Base-by-base conservation (phyloP, 2,888 invertebrate genomes). In the Zaprionus obscuricornis region DNA sequence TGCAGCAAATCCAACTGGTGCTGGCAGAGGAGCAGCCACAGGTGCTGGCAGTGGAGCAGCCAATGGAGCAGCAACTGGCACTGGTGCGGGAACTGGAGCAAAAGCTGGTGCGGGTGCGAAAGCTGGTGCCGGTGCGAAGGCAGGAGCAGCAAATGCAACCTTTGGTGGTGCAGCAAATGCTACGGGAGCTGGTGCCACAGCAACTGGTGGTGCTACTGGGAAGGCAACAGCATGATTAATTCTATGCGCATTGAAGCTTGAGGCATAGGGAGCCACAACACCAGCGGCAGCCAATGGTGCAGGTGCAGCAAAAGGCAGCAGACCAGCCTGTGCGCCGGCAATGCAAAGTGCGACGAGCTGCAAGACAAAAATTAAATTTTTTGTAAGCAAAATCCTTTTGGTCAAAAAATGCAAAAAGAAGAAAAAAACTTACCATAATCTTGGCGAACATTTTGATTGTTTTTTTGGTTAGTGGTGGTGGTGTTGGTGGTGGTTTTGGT, bases 181-280 rank as follows among this genome's bases (percentile, higher is more conserved):
- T 3, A 77, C 18, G 2, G 78, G 65, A 2, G 73, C 57, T 1
- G 73, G 45, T n/a, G n/a, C n/a, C 0, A 54, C 64, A 5, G 72
- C 65, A 7, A 65, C 65, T 5, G 74, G 59, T 75, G 90, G 67
- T 2, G 88, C 86, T 2, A 89, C 86, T 0, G 95, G 95, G 6
- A 94, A 91, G 16, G 95, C 94, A 2, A 95, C 92, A 0, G 95
- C 95, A 77, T 95, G 95, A 90, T 95, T 94, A 51, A 95, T 92
- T 13, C 93, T 91, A 77, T 95, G 95, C 0, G 95, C 94, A 58
- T 94, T 94, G 90, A 94, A 95, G 8, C 94, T 94, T 74, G 92
- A 93, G 46, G 95, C 95, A 75, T 94, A 95, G 2, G 95, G 95
- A 0, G 95, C 93, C 2, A 95, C 91, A 22, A 89, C 78, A 20